Base-by-base conservation (phyloP, 2,888 invertebrate genomes). In the Luperina nickerlii region DNA sequence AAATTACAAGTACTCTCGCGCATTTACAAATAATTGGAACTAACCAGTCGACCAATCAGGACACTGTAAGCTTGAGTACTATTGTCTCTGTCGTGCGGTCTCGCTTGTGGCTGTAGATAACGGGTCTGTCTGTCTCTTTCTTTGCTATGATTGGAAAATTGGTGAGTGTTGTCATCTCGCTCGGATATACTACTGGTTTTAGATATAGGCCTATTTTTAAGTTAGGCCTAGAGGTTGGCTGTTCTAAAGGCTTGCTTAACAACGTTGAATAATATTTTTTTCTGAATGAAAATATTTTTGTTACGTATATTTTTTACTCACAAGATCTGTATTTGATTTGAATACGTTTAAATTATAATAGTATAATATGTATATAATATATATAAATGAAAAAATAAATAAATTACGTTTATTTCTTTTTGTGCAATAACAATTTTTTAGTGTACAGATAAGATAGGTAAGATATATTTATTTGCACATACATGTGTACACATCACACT, bases 11-110 rank as follows among this genome's bases (percentile, higher is more conserved):
- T 90, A 87, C 91, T 87, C 90, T 57, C 66, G 82, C 91, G 91
- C 90, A 90, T 87, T 85, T 89, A 90, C 90, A 90, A 90, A 87
- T 90, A 90, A 91, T 90, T 90, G 90, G 90, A 85, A 87, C 83
- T 79, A 62, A 82, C 54, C 72, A 38, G 76, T 51, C 69, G 75
- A 77, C 90, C 90, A 91, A 91, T 91, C 78, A 82, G 63, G 66
- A n/a, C 20, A n/a, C 79, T 18, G 73, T 67, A 82, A 27, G 68
- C 65, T 86, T 70, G 73, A 77, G 51, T 51, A 79, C 87, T 83
- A 87, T 86, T 88, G 86, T 89, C 86, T 89, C 54, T 78, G 67
- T 86, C 11, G 11, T 42, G 69, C 42, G 51, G 71, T 89, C 83
- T 77, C 76, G 27, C 66, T 89, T 83, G 51, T 60, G 48, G 78